Percentiles rank a stretch among this genome's conserved stretches.
These are phyloP conservation scores for Labeo catla DNA, from an alignment of 2,113 vertebrate species.

Conservation along the genomic window DNA sequence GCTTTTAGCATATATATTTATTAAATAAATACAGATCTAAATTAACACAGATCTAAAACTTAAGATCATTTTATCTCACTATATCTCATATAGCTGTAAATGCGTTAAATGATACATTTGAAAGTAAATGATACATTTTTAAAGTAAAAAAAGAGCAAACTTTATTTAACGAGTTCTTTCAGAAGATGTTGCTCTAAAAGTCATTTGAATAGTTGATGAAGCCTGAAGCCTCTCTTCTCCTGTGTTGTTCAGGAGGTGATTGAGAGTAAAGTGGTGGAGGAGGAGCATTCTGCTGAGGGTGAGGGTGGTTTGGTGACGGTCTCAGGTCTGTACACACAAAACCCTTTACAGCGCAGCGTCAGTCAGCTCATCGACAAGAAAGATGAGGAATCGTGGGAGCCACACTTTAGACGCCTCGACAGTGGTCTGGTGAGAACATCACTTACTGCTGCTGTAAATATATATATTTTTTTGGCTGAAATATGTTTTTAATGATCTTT, in stretches of 20 bases:
- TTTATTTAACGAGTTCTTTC: background rate
- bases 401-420: slow-evolving; percentile 84
- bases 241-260: slow-evolving; percentile 78
- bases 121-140: too few relatives aligned
- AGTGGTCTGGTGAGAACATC: slow-evolving; percentile 84
- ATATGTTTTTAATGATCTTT: background rate
- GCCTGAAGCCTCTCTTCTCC: background rate
- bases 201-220: background rate
- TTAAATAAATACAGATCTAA: too few relatives aligned
- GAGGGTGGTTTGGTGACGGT: slow-evolving; percentile 65
- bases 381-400: slow-evolving; percentile 80
- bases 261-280: slow-evolving; percentile 80
- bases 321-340: slow-evolving; percentile 67
- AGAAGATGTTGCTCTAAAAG: too few relatives aligned
- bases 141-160: background rate
- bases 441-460: background rate
- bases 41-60: too few relatives aligned
- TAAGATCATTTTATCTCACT: too few relatives aligned
- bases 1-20: too few relatives aligned
- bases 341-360: slow-evolving; percentile 85
- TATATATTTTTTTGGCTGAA: background rate
- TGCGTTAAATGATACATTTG: too few relatives aligned
- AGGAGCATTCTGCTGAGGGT: slow-evolving; percentile 60
- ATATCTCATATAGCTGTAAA: too few relatives aligned
- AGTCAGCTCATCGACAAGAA: slow-evolving; percentile 91